phyloP scores from a whole-genome alignment of 1,140 invertebrate genomes.

The Drosophila miranda region DNA sequence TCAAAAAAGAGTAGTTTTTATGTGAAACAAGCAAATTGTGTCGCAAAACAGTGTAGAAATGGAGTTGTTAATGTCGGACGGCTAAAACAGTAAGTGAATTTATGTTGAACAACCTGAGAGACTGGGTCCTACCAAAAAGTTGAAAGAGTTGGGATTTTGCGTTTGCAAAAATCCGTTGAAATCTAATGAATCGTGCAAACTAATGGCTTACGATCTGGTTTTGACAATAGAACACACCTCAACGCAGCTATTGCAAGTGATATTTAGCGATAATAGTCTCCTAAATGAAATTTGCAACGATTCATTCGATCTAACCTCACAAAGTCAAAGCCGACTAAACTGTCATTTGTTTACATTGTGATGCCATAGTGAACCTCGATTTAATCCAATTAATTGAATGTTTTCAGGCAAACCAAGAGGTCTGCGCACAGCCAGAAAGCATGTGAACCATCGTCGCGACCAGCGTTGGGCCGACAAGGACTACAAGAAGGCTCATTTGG shows the following conservation, averaged over 20 bases:
- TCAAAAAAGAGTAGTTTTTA: slow-evolving; percentile 64
- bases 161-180: slow-evolving; percentile 35
- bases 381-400: slow-evolving; percentile 14
- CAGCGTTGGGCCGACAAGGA: slow-evolving; percentile 99
- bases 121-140: slow-evolving; percentile 6
- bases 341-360: slow-evolving; percentile 73
- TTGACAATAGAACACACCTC: background rate
- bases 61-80: slow-evolving; percentile 27
- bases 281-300: background rate
- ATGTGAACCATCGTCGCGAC: slow-evolving; percentile 97
- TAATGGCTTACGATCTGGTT: slow-evolving; percentile 1
- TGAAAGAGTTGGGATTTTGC: slow-evolving; percentile 19
- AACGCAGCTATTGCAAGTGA: slow-evolving; percentile 6
- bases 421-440: slow-evolving; percentile 98
- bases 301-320: slow-evolving; percentile 55
- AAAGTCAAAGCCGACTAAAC: slow-evolving; percentile 37
- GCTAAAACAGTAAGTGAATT: slow-evolving; percentile 55
- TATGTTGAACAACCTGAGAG: background rate
- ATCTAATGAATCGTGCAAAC: slow-evolving; percentile 40
- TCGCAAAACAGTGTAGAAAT: slow-evolving; percentile 42
- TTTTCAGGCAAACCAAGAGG: slow-evolving; percentile 98
- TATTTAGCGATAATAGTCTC: slow-evolving; percentile 33
- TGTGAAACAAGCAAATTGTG: slow-evolving; percentile 47
- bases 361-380: background rate
- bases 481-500: slow-evolving; percentile 99